Base-by-base conservation (phyloP, 2,113 vertebrate species). In the Campylomormyrus numenius region DNA sequence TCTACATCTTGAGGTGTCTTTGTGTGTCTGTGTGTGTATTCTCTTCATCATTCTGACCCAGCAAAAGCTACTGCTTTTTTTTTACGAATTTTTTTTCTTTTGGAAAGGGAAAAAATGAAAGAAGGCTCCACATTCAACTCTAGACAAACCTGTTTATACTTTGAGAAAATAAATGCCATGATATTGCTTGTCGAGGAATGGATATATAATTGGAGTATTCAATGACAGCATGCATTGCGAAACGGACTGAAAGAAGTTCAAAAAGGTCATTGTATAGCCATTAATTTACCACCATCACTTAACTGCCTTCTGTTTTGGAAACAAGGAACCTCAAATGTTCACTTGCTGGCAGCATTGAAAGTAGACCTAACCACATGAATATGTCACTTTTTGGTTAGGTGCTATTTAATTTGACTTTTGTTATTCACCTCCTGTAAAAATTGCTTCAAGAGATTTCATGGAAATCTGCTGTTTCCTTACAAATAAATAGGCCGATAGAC, bases 291-390 rank as follows among this genome's bases (percentile, higher is more conserved):
- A 49, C 48, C 48, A 50, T 11, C 13, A 27, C 10, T 86, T 86
- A 85, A 85, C 24, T 45, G 45, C 21, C 24, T 48, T 86, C 84
- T 86, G 46, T 86, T 86, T 86, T 86, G 45, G 84, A 86, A 49
- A 49, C 46, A 50, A 48, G 46, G 84, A n/a, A n/a, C n/a, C 45
- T 86, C 11, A 50, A 85, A 50, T 86, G 24, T 27, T 49, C 45
- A 15, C 48, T 86, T 80, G 31, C 74, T 50, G 21, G 48, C 48
- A 86, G 48, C 11, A n/a, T 15, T 35, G 24, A n/a, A 50, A 87
- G 74, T 42, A 39, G 49, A 56, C n/a, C 21, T 50, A 86, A 48
- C 84, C 48, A 86, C 48, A 50, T n/a, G n/a, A 53, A 87, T 53
- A 27, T 87, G 50, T 87, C 31, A 87, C 13, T 56, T 5, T 10